Conservation (phyloP, 1,140 invertebrate genomes). For the Drosophila nigromelanica region DNA sequence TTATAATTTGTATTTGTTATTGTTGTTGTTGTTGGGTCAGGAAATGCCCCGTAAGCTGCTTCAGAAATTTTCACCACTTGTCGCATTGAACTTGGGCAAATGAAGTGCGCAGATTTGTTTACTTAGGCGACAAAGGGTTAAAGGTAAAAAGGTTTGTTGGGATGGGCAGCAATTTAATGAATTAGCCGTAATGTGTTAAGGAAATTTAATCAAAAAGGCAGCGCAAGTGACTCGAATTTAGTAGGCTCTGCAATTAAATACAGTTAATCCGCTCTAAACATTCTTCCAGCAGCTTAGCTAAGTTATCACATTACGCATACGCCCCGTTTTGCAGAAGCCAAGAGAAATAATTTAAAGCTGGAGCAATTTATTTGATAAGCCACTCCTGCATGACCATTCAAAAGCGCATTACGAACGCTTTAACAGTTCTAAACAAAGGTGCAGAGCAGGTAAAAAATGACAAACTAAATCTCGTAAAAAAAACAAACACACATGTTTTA, state of each 20-base stretch:
- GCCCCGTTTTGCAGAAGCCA: constrained; percentile 3
- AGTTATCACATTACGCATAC: constrained; percentile 41
- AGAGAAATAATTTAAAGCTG: neutral
- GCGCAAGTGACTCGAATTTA: neutral
- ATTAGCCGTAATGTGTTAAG: constrained; percentile 38
- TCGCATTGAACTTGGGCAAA: constrained; percentile 37
- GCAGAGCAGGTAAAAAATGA: constrained; percentile 20
- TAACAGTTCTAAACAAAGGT: constrained; percentile 26
- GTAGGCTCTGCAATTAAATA: constrained; percentile 12
- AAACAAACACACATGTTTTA: constrained; percentile 3
- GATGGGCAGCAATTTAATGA: constrained; percentile 33
- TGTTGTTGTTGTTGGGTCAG: constrained; percentile 38
- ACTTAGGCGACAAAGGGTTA: constrained; percentile 50
- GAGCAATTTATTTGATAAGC: neutral
- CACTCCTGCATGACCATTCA: constrained; percentile 7
- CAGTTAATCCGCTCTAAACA: constrained; percentile 6
- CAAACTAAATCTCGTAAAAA: constrained; percentile 4
- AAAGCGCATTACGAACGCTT: constrained; percentile 47
- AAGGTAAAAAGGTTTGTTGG: constrained; percentile 30
- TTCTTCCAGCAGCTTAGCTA: constrained; percentile 7
- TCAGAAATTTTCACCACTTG: constrained; percentile 36
- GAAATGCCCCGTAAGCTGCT: constrained; percentile 64
- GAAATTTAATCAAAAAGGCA: constrained; percentile 50
- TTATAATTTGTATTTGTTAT: constrained; percentile 27
- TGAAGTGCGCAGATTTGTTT: constrained; percentile 77